phyloP scores from a whole-genome alignment of 2,113 vertebrate genomes.

The Probosciger aterrimus region DNA sequence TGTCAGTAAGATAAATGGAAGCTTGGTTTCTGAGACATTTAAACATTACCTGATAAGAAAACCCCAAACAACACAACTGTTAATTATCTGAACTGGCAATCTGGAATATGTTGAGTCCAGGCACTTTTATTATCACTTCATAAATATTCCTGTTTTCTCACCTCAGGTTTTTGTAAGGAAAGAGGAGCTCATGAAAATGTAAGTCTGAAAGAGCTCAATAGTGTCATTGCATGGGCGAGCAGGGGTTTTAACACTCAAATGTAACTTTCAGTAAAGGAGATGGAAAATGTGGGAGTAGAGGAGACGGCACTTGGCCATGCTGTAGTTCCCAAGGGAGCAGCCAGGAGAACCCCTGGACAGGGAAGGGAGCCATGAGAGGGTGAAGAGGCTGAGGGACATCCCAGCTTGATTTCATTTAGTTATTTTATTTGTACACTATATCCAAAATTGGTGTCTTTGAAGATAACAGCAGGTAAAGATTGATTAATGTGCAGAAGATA shows the following conservation, averaged over 20 bases:
- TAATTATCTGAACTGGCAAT: constrained; percentile 25
- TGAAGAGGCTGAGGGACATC: background rate
- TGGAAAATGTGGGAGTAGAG: background rate
- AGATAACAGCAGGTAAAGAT: background rate
- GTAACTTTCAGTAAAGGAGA: background rate
- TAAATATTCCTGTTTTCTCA: constrained; percentile 24
- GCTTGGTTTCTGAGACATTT: background rate
- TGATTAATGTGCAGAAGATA: background rate
- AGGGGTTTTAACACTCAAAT: background rate
- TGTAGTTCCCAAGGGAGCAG: background rate
- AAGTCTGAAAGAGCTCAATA: background rate
- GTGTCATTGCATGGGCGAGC: background rate
- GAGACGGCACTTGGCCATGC: rapidly evolving
- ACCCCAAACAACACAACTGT: background rate
- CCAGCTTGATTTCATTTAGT: background rate
- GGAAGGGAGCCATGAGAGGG: background rate
- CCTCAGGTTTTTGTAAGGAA: background rate
- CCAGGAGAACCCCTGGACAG: rapidly evolving
- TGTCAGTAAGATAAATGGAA: constrained; percentile 56
- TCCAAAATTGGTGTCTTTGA: background rate
- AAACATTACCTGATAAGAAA: background rate
- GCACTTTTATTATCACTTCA: background rate
- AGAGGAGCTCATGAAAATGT: background rate
- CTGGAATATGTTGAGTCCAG: background rate
- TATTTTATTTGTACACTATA: background rate